phyloP scores from a whole-genome alignment of 2,888 invertebrate species.

The Drosophila suboccidentalis region DNA sequence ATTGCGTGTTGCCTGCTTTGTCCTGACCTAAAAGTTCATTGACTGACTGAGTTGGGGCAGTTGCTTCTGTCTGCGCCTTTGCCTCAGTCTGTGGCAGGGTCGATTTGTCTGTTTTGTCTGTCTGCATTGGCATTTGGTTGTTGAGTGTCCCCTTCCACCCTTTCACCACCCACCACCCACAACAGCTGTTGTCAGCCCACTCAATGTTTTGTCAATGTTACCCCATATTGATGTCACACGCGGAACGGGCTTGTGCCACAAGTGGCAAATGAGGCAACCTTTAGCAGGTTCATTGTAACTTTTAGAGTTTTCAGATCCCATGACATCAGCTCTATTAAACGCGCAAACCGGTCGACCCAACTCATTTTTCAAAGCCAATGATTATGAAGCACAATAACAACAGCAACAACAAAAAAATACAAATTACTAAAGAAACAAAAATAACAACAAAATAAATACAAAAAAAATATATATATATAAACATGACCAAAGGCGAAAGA shows the following conservation, averaged over 20 bases:
- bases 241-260: conserved; percentile 37
- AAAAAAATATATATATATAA: conserved; percentile 13
- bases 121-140: conserved; percentile 66
- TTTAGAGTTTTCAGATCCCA: conserved; percentile 49
- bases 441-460: conserved; percentile 31
- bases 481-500: conserved; percentile 10
- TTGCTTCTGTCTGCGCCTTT: conserved; percentile 28
- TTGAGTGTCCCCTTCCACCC: not conserved
- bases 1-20: conserved; percentile 58
- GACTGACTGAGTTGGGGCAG: conserved; percentile 63
- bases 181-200: not conserved
- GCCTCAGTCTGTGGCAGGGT: conserved; percentile 15
- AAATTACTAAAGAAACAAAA: conserved; percentile 52
- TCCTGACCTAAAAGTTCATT: conserved; percentile 75
- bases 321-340: conserved; percentile 71
- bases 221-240: conserved; percentile 55
- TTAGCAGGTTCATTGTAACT: conserved; percentile 52
- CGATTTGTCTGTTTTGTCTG: conserved; percentile 31
- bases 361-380: conserved; percentile 71
- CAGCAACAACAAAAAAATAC: conserved; percentile 20
- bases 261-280: conserved; percentile 49
- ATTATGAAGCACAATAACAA: conserved; percentile 44
- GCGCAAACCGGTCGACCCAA: conserved; percentile 70
- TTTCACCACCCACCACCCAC: conserved; percentile 41
- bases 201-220: conserved; percentile 69